phyloP scores from a whole-genome alignment of 2,888 invertebrate genomes.

The Dryobotodes eremita region DNA sequence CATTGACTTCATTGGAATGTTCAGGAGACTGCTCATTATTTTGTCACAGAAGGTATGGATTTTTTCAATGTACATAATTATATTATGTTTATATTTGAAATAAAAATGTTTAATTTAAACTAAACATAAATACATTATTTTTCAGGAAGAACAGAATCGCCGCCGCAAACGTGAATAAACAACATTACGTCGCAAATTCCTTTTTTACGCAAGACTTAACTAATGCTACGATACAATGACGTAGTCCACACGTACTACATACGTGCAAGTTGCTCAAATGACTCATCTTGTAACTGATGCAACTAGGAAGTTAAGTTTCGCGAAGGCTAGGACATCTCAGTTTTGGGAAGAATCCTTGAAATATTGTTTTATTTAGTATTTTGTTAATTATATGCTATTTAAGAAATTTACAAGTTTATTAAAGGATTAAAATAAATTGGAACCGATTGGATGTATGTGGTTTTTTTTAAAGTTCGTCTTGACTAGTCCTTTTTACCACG shows the following conservation, averaged over 20 bases:
- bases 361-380: constrained; percentile 66
- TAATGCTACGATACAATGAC: constrained; percentile 49
- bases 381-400: constrained; percentile 62
- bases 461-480: constrained; percentile 1
- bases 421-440: constrained; percentile 70
- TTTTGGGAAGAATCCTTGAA: constrained; percentile 64
- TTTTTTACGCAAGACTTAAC: constrained; percentile 63
- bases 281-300: constrained; percentile 54
- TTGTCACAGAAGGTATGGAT: constrained; percentile 95
- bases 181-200: constrained; percentile 40
- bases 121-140: constrained; percentile 51
- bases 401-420: constrained; percentile 70
- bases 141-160: constrained; percentile 88
- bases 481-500: not conserved
- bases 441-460: constrained; percentile 63
- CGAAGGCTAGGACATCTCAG: constrained; percentile 46
- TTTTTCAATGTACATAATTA: not conserved
- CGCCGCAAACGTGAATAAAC: constrained; percentile 89
- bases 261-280: constrained; percentile 46
- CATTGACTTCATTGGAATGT: constrained; percentile 98
- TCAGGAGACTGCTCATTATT: constrained; percentile 97
- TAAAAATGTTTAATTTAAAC: not conserved
- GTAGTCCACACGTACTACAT: constrained; percentile 28
- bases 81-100: not conserved
- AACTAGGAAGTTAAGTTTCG: constrained; percentile 58